Base-by-base conservation (phyloP, 2,113 vertebrate species). In the Callipepla squamata region DNA sequence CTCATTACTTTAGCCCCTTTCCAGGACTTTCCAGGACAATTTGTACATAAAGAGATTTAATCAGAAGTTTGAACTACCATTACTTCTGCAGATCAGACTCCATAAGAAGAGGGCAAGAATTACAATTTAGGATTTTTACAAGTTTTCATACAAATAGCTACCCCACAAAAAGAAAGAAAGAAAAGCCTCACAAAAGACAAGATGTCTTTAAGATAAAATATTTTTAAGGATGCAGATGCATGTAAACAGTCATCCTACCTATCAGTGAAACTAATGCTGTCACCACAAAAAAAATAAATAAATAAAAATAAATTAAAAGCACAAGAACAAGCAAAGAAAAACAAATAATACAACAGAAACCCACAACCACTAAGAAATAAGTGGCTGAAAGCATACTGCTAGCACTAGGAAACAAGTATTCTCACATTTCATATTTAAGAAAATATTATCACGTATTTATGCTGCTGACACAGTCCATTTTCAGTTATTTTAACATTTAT, bases 401-500 rank as follows among this genome's bases (percentile, higher is more conserved):
- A 96, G 92, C 73, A 40, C 38, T 73, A 42, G 42, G 92, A 93
- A 96, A 67, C 75, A 57, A 81, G 47, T 81, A 34, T 87, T 88
- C 67, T 83, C 77, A 85, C 68, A 85, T 78, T 92, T 91, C 13
- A 73, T 73, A 85, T 93, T 94, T 76, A 89, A 85, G 57, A 83
- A 96, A 96, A 32, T 11, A 38, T 73, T 69, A 65, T 51, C 78
- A 91, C 78, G 92, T 50, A 93, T 96, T 97, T 86, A 22, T 83
- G 80, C 80, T 68, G 89, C 85, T 55, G 89, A 85, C 57, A 75
- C 10, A 80, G 59, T 72, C 85, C 86, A 77, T 92, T 96, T 96
- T 82, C 95, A 91, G 88, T 79, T 80, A 80, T 91, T 94, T 94
- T 87, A 91, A 73, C 80, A 90, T 34, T 85, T 93, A 13, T 63